These are phyloP conservation scores for Gorilla gorilla DNA, from an alignment of 2,113 vertebrate genomes.

Conservation along the genomic window DNA sequence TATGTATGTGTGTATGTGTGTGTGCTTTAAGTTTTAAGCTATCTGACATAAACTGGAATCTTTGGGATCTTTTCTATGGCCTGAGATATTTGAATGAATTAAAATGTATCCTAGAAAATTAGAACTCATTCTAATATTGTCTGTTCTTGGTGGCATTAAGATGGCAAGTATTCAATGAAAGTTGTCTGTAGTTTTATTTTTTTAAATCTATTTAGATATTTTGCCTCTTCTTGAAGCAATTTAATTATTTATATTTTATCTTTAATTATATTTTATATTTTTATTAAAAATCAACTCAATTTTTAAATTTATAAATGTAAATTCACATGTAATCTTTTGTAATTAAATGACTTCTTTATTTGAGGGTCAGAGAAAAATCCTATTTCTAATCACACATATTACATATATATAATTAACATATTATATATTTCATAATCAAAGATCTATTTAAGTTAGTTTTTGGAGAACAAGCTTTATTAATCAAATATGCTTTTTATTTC, in stretches of 20 bases:
- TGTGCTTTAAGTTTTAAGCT: neutral
- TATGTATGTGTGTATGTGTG: neutral
- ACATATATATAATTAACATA: neutral
- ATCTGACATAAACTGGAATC: neutral
- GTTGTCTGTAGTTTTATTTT: neutral
- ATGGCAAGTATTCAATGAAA: neutral
- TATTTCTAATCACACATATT: neutral
- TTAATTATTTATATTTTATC: neutral
- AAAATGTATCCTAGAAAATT: neutral
- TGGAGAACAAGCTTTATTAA: neutral
- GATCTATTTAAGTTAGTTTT: neutral
- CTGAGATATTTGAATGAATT: neutral
- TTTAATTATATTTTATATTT: neutral
- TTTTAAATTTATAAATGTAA: slow-evolving; percentile 27
- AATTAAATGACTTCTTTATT: neutral
- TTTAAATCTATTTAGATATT: neutral
- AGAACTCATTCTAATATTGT: neutral
- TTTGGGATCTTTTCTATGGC: neutral
- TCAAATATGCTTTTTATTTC: neutral
- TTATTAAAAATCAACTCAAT: neutral
- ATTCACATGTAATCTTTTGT: neutral
- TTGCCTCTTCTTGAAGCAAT: neutral
- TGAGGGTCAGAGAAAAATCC: neutral
- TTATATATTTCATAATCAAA: neutral
- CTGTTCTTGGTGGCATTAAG: neutral